These are phyloP conservation scores for Uria aalge DNA, from an alignment of 2,113 vertebrate genomes.

Conservation along the genomic window DNA sequence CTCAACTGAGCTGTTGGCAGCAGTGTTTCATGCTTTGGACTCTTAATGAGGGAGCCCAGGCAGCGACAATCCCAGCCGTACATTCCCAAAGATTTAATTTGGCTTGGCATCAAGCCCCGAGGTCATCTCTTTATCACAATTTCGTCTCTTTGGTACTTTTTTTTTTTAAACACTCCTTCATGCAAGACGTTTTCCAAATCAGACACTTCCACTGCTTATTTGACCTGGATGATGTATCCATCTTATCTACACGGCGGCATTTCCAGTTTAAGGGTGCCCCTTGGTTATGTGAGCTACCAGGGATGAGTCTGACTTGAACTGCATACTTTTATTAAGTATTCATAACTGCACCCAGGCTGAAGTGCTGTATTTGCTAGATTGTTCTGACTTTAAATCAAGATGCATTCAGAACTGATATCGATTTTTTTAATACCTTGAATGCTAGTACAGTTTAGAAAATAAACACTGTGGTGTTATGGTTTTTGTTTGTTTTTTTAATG, in stretches of 20 bases:
- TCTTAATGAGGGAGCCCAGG: not conserved
- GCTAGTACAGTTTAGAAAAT: not conserved
- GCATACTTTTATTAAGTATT: not conserved
- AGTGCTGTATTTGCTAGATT: not conserved
- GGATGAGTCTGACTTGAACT: not conserved
- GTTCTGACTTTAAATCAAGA: not conserved
- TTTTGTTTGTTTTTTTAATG: not conserved
- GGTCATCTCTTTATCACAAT: not conserved
- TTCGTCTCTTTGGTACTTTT: not conserved
- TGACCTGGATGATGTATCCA: not conserved
- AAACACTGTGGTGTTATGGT: not conserved
- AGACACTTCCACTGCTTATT: not conserved
- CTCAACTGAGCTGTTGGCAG: not conserved
- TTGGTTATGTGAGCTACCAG: not conserved
- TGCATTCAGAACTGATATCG: not conserved
- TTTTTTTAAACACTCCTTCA: not conserved
- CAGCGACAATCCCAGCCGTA: not conserved
- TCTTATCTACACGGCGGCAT: not conserved
- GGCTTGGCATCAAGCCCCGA: not conserved
- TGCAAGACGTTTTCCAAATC: not conserved
- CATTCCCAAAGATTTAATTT: not conserved
- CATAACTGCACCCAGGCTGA: not conserved
- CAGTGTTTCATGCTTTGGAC: not conserved
- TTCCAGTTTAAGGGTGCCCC: not conserved
- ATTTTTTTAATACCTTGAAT: not conserved